phyloP scores from a whole-genome alignment of 2,113 vertebrate species.

The Psittacula cyanocephala region DNA sequence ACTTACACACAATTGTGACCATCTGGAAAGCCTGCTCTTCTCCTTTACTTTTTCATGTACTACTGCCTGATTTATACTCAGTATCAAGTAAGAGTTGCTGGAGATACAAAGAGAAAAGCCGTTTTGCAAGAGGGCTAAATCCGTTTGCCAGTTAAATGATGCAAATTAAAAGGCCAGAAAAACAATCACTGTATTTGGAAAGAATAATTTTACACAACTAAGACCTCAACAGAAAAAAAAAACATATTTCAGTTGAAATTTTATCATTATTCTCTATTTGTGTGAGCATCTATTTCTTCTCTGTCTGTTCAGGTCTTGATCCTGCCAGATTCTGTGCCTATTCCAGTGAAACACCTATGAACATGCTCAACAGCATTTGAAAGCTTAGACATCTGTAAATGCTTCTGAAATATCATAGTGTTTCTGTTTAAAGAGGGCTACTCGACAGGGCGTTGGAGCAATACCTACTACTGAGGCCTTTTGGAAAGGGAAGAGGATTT shows the following conservation, averaged over 20 bases:
- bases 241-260: not conserved
- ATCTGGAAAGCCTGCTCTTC: not conserved
- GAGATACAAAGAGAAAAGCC: not conserved
- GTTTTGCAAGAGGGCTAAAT: not conserved
- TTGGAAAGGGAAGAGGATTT: not conserved
- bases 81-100: not conserved
- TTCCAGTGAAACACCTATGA: not conserved
- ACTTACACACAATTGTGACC: not conserved
- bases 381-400: not conserved
- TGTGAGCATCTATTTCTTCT: not conserved
- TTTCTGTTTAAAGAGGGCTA: not conserved
- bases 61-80: not conserved
- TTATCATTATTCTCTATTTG: not conserved
- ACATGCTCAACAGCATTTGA: not conserved
- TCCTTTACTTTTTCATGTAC: not conserved
- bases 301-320: not conserved
- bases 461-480: not conserved
- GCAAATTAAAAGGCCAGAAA: constrained; percentile 27
- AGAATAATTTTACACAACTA: not conserved
- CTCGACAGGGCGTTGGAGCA: not conserved
- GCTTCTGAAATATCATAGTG: not conserved
- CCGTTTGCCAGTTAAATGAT: not conserved
- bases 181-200: constrained; percentile 3
- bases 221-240: not conserved
- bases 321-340: not conserved